Percentiles rank a stretch among this genome's conserved stretches.
phyloP scores from a whole-genome alignment of 2,888 invertebrate species.

The Cinara cedri region DNA sequence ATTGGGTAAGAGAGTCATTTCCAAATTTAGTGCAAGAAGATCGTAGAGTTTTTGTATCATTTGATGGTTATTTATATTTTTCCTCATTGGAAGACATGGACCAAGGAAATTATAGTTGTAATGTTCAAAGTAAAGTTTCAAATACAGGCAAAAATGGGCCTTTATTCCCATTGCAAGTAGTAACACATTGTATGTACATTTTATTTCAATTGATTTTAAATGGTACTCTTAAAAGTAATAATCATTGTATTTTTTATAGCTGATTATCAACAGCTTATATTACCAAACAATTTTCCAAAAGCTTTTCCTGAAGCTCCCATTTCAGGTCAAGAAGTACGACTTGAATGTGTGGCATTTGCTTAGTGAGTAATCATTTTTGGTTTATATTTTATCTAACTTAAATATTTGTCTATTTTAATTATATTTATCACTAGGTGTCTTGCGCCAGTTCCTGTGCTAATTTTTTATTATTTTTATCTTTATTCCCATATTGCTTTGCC shows the following conservation, averaged over 20 bases:
- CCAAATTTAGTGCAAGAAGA: constrained; percentile 94
- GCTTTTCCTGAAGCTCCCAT: constrained; percentile 91
- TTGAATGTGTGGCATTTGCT: constrained; percentile 96
- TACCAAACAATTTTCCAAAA: constrained; percentile 94
- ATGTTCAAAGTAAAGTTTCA: constrained; percentile 85
- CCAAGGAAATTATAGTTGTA: constrained; percentile 88
- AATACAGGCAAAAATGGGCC: constrained; percentile 89
- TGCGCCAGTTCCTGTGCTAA: too few relatives aligned
- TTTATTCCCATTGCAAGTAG: constrained; percentile 80
- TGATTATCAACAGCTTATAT: constrained; percentile 87
- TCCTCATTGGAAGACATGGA: constrained; percentile 91
- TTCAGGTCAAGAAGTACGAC: constrained; percentile 85
- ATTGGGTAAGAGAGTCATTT: constrained; percentile 89
- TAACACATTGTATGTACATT: constrained; percentile 73
- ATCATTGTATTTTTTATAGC: constrained; percentile 65
- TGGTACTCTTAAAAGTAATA: background rate
- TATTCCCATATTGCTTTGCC: too few relatives aligned
- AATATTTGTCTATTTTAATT: too few relatives aligned
- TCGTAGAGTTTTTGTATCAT: constrained; percentile 88
- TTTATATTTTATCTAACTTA: background rate
- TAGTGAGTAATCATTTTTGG: constrained; percentile 69
- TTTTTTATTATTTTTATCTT: too few relatives aligned
- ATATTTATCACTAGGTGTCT: too few relatives aligned
- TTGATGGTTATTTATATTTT: constrained; percentile 93
- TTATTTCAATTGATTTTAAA: background rate